phyloP scores from a whole-genome alignment of 2,888 invertebrate species.

The Ceramica pisi region DNA sequence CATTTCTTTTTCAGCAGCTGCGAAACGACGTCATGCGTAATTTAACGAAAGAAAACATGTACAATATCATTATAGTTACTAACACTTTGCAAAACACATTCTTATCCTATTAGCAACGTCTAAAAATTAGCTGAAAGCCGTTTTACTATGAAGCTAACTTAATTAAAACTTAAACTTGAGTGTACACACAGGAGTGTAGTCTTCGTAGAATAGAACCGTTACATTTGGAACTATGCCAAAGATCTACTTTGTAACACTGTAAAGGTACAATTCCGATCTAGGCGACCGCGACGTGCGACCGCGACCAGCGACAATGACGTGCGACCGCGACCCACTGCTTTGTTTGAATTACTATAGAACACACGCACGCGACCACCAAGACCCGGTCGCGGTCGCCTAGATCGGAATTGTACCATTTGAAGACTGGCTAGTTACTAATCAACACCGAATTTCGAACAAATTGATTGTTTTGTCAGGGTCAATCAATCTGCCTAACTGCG shows the following conservation, averaged over 20 bases:
- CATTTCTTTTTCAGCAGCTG: conserved; percentile 6
- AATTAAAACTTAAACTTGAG: conserved; percentile 64
- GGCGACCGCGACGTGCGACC: too few species aligned
- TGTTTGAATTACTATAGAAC: too few species aligned
- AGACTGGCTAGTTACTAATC: conserved; percentile 19
- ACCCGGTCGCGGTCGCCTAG: too few species aligned
- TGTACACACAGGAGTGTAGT: conserved; percentile 47
- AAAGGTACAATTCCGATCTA: too few species aligned
- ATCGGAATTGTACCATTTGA: too few species aligned
- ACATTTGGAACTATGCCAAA: conserved; percentile 78
- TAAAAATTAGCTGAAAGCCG: conserved; percentile 25
- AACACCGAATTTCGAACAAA: too few species aligned
- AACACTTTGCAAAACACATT: conserved; percentile 15
- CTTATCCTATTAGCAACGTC: conserved; percentile 12
- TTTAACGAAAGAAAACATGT: conserved; percentile 13
- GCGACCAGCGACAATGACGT: too few species aligned
- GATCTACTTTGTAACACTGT: conserved; percentile 70
- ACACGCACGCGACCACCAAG: too few species aligned
- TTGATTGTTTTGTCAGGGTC: too few species aligned
- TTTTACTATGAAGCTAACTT: conserved; percentile 46
- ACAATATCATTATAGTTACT: background rate
- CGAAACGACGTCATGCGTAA: background rate
- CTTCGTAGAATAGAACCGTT: conserved; percentile 63
- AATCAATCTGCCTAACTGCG: too few species aligned
- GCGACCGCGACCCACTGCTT: too few species aligned